Evolutionary conservation across 1,140 invertebrate genomes (phyloP).

Genomic region (Drosophila subobscura): DNA sequence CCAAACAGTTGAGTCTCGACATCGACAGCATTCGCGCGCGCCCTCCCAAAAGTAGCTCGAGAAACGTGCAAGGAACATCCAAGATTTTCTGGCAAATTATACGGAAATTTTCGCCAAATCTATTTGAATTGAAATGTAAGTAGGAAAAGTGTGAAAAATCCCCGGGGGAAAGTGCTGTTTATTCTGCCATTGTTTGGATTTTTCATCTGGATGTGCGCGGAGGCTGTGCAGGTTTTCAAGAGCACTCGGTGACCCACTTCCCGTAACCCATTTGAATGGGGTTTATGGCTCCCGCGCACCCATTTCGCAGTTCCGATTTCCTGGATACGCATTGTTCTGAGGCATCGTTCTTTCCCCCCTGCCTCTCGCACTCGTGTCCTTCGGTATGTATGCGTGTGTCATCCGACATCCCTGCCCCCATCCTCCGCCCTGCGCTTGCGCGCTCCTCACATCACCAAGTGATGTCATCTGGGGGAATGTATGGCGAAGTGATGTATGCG

Average conservation of each 20-base stretch:
- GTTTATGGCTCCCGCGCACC: conserved; percentile 12
- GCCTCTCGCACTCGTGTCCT: conserved; percentile 24
- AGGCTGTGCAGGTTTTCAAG: conserved; percentile 40
- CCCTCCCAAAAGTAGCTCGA: conserved; percentile 24
- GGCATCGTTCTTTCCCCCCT: conserved; percentile 60
- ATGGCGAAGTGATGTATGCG: conserved; percentile 28
- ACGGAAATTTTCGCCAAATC: background rate
- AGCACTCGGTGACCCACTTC: conserved; percentile 59
- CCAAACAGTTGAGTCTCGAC: conserved; percentile 77
- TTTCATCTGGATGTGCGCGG: background rate
- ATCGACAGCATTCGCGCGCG: conserved; percentile 64
- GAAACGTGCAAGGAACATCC: conserved; percentile 8
- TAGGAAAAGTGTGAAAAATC: background rate
- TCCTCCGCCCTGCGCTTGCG: conserved; percentile 57
- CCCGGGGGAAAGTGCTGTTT: too few relatives aligned
- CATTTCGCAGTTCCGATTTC: conserved; percentile 21
- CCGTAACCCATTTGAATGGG: conserved; percentile 10
- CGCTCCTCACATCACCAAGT: conserved; percentile 56
- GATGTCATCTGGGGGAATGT: conserved; percentile 64
- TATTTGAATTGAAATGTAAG: conserved; percentile 23
- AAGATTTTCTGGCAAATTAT: conserved; percentile 9
- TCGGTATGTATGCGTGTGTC: conserved; percentile 51
- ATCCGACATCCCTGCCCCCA: conserved; percentile 20
- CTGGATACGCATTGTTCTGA: conserved; percentile 14
- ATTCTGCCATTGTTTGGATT: background rate